Evolutionary conservation across 2,113 vertebrate species (phyloP).

Genomic region (Origma solitaria): DNA sequence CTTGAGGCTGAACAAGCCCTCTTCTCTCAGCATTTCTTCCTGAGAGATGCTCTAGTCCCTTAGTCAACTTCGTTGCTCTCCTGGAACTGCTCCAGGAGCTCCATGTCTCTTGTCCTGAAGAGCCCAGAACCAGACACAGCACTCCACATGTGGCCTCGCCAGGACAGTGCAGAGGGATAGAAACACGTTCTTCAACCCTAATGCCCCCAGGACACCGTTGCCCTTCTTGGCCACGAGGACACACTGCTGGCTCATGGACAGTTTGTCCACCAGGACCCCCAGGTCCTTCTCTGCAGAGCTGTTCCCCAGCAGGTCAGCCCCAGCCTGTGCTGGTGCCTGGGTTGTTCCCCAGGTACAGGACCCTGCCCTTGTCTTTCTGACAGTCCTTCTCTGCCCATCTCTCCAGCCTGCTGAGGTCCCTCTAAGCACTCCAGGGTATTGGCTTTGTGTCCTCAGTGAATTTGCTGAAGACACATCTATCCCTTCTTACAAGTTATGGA

Average conservation of each 20-base stretch:
- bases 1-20: background rate
- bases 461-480: background rate
- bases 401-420: rapidly evolving
- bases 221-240: background rate
- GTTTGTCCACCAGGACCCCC: background rate
- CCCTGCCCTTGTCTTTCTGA: background rate
- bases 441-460: too few species aligned
- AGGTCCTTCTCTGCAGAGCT: background rate
- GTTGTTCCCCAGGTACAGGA: background rate
- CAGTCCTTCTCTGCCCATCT: background rate
- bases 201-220: rapidly evolving
- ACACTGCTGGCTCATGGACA: background rate
- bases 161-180: rapidly evolving
- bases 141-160: rapidly evolving
- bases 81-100: background rate
- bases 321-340: background rate
- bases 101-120: background rate
- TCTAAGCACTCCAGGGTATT: background rate
- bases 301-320: background rate
- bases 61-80: background rate
- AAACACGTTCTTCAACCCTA: rapidly evolving
- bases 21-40: rapidly evolving
- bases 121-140: background rate
- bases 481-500: background rate
- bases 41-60: background rate